phyloP scores from a whole-genome alignment of 1,140 invertebrate species.

The Musca domestica region DNA sequence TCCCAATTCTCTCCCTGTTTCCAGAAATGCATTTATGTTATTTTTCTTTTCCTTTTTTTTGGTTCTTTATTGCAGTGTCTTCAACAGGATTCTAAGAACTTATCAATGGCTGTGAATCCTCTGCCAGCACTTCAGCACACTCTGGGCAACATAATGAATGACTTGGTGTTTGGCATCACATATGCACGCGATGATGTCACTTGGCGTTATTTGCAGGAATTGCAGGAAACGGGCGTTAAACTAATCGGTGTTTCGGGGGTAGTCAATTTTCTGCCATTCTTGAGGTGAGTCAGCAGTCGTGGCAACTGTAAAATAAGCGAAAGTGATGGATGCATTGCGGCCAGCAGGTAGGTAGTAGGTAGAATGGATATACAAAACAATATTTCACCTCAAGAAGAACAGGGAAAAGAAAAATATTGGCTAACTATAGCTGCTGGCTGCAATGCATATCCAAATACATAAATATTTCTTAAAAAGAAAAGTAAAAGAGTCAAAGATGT shows the following conservation, averaged over 20 bases:
- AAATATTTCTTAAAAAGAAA: no score
- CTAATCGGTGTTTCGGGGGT: slow-evolving; percentile 75
- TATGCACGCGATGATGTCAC: slow-evolving; percentile 66
- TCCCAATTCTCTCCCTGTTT: neutral
- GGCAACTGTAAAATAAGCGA: neutral
- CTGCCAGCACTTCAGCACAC: slow-evolving; percentile 61
- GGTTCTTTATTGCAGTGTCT: slow-evolving; percentile 23
- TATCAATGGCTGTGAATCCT: slow-evolving; percentile 29
- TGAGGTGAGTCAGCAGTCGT: slow-evolving; percentile 60
- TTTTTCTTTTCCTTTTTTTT: neutral
- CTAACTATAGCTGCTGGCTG: no score
- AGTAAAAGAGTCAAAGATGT: no score
- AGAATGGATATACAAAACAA: slow-evolving; percentile 1
- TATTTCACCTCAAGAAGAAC: neutral
- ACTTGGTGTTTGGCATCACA: slow-evolving; percentile 71
- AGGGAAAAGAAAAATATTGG: neutral
- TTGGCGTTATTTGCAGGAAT: slow-evolving; percentile 71
- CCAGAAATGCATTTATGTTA: neutral
- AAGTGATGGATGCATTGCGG: no score
- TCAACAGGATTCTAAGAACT: slow-evolving; percentile 26
- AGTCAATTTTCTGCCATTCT: slow-evolving; percentile 78
- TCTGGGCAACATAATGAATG: slow-evolving; percentile 74
- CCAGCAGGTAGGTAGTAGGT: neutral
- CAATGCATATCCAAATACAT: no score
- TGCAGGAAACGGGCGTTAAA: slow-evolving; percentile 77